Conservation (phyloP, 2,888 invertebrate genomes). For the Platerodrilus igneus region DNA sequence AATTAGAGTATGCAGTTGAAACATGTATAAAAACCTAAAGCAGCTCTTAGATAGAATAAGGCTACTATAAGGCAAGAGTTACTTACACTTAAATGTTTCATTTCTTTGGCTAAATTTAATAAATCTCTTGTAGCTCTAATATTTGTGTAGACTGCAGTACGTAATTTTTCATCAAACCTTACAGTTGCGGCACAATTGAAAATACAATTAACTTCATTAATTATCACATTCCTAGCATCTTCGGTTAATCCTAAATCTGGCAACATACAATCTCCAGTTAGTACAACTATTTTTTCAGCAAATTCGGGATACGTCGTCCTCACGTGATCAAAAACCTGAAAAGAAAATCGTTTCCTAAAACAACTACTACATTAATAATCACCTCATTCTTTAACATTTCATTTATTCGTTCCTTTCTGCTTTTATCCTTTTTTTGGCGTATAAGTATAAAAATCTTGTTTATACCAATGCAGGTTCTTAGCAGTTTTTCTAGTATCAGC, state of each 20-base stretch:
- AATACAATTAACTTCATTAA: conserved; percentile 46
- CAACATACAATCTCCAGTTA: conserved; percentile 51
- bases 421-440: too few relatives aligned
- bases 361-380: too few relatives aligned
- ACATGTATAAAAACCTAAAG: conserved; percentile 31
- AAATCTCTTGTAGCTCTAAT: conserved; percentile 51
- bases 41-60: too few relatives aligned
- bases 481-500: too few relatives aligned
- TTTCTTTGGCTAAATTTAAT: conserved; percentile 46
- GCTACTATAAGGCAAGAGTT: too few relatives aligned
- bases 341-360: too few relatives aligned
- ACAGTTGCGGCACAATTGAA: conserved; percentile 55
- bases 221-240: conserved; percentile 47
- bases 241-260: conserved; percentile 49
- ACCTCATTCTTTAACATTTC: too few relatives aligned
- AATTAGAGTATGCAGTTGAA: conserved; percentile 36
- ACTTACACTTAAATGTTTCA: conserved; percentile 56
- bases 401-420: too few relatives aligned
- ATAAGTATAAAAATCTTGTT: too few relatives aligned
- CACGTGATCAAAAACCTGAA: conserved; percentile 50
- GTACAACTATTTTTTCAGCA: conserved; percentile 49
- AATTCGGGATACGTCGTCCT: conserved; percentile 47
- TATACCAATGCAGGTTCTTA: too few relatives aligned
- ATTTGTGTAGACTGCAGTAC: conserved; percentile 49
- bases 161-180: conserved; percentile 51